Percentiles rank a stretch among this genome's conserved stretches.
Evolutionary conservation across 2,113 vertebrate genomes (phyloP).

Genomic region (Trogon surrucura): DNA sequence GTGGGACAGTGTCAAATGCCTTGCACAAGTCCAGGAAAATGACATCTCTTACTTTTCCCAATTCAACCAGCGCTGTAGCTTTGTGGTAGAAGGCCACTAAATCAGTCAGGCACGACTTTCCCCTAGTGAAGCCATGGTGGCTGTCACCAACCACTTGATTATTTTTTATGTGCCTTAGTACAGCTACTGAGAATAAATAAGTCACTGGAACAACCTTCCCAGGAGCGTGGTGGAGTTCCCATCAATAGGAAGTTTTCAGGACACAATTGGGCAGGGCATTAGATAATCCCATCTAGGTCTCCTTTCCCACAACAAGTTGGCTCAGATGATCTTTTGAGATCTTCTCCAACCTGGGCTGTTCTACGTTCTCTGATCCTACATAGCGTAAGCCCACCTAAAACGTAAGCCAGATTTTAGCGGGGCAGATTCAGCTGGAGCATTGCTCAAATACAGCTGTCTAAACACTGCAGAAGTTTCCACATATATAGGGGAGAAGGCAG

Average conservation of each 20-base stretch:
- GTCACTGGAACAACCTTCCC: not conserved
- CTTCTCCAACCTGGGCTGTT: not conserved
- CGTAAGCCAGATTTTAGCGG: not conserved
- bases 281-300: no score
- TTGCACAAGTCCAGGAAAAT: no score
- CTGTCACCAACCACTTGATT: no score
- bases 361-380: not conserved
- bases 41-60: no score
- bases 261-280: rapidly evolving
- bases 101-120: no score
- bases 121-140: no score
- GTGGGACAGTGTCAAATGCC: no score
- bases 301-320: not conserved
- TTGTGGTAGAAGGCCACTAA: no score
- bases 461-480: not conserved
- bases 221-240: not conserved
- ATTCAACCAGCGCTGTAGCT: no score
- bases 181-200: no score
- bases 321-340: not conserved
- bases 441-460: not conserved
- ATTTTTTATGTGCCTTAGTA: no score
- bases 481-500: not conserved
- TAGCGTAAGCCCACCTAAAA: not conserved
- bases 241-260: not conserved
- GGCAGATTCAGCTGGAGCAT: not conserved